Base-by-base conservation (phyloP, 1,140 invertebrate species). In the Drosophila simulans region DNA sequence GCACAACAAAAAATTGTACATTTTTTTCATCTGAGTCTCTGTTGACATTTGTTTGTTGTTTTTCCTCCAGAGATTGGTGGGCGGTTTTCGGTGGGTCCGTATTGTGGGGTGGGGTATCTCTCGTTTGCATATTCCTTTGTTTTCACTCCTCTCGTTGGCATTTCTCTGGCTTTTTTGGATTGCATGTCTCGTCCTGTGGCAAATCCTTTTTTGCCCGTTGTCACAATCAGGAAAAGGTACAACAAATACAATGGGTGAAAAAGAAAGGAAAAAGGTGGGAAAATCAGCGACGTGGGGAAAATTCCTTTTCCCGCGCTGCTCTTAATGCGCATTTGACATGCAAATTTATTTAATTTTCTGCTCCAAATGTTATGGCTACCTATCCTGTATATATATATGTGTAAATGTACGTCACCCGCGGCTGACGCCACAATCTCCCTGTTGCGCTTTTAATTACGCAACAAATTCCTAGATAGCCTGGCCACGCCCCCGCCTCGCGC, bases 291-390 rank as follows among this genome's bases (percentile, higher is more conserved):
- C 20, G 27, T 11, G 35, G 27, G 22, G 20, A 46, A 59, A 53
- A 62, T 52, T 65, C 57, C 39, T 65, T 64, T 51, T 13, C 22
- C 37, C 53, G 51, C 46, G 55, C 34, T 70, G 70, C 66, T 69
- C 63, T 88, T 89, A 89, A 88, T 83, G 84, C 77, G 84, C 80
- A 83, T 88, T 88, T 88, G 80, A 88, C 84, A 88, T 89, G 84
- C 84, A 88, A 88, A 88, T 88, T 88, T 89, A 89, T 88, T 88
- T 88, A 89, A 88, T 88, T 88, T 88, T 88, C 84, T 88, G 84
- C 84, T 83, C 78, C 68, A 79, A 88, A 82, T 82, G 58, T 48
- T 75, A 75, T 54, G 51, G 42, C 39, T 37, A 60, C 68, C 77
- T 53, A 56, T 39, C 43, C 40, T 11, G 20, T 49, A 70, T 49